A percentile compares a stretch with the other conserved stretches of the same genome.
Conservation (phyloP, 2,797 vertebrate species). For the Leptatherina wallacei region DNA sequence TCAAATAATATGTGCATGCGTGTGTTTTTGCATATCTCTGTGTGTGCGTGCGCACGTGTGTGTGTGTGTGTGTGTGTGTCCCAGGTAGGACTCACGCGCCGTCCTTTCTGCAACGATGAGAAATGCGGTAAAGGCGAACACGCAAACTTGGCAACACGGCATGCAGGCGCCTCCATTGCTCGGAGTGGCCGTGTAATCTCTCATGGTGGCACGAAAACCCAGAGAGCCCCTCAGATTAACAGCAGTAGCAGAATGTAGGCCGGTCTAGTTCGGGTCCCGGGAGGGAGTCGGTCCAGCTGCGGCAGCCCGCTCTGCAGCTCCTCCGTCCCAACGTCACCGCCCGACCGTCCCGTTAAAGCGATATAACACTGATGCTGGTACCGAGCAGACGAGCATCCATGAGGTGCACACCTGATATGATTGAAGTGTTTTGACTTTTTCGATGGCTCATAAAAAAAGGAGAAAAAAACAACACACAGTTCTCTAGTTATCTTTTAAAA, state of each 20-base stretch:
- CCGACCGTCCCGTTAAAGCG: constrained; percentile 75
- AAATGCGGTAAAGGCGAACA: constrained; percentile 81
- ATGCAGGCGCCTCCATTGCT: constrained; percentile 66
- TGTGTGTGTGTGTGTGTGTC: constrained; percentile 46
- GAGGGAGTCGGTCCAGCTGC: constrained; percentile 55
- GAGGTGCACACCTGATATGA: too few relatives aligned
- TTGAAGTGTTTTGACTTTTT: not conserved
- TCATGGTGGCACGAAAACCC: constrained; percentile 48
- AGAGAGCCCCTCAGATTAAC: not conserved
- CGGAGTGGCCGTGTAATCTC: constrained; percentile 67
- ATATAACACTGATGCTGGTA: constrained; percentile 27
- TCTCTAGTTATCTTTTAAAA: not conserved
- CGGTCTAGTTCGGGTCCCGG: constrained; percentile 37
- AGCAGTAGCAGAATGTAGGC: not conserved
- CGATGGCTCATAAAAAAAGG: not conserved
- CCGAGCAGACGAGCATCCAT: not conserved
- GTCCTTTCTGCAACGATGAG: constrained; percentile 82
- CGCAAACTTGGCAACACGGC: constrained; percentile 80
- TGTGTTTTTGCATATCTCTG: constrained; percentile 6
- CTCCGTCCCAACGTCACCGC: constrained; percentile 56
- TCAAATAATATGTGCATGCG: not conserved
- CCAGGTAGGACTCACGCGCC: constrained; percentile 80
- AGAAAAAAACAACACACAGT: not conserved
- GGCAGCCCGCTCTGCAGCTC: constrained; percentile 50
- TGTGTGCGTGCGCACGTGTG: constrained; percentile 8